Evolutionary conservation across 2,113 vertebrate species (phyloP), one percentile per base, ranked within the genome.

Genomic region (Urocynchramus pylzowi): DNA sequence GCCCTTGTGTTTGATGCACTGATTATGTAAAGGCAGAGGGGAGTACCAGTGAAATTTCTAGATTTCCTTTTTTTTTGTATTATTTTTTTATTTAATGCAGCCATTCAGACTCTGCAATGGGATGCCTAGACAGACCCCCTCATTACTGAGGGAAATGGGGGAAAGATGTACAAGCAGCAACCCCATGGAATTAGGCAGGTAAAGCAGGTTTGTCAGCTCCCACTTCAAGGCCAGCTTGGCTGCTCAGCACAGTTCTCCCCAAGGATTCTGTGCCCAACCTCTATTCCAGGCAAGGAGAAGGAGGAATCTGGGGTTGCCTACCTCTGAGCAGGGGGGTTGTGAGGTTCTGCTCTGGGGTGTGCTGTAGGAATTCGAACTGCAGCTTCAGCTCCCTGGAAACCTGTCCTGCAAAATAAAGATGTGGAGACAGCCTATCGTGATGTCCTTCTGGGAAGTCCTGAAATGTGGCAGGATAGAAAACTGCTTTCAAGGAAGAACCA

Each of bases 341-440:
- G 50, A 45, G 11, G 44, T 65, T 90, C 59, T 92, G 15, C 35
- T 77, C 30, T 52, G 22, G 13, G 41, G 4, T 11, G 23, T 68
- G 73, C 63, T 84, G 17, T 27, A 12, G 49, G 49, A 73, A 31
- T 54, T 47, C 39, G 69, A 74, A 39, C 63, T 77, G 35, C 69
- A 74, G 21, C 27, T 87, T 84, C 45, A 53, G 50, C 21, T 70
- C 24, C 39, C 41, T 69, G 39, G 42, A 73, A 69, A n/a, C 12
- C 20, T 69, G 27, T 35, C 33, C 64, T 87, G 56, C 23, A 87
- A 35, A 68, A 53, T 1, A 73, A 12, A 28, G 17, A 31, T 37
- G 23, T n/a, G 21, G 23, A 33, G 21, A 49, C 12, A 60, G 26
- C 24, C 42, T n/a, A 0, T 39, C 35, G 2, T 4, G 4, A 8